Conservation (phyloP, 1,140 invertebrate species). For the Zelostemma sp. region DNA sequence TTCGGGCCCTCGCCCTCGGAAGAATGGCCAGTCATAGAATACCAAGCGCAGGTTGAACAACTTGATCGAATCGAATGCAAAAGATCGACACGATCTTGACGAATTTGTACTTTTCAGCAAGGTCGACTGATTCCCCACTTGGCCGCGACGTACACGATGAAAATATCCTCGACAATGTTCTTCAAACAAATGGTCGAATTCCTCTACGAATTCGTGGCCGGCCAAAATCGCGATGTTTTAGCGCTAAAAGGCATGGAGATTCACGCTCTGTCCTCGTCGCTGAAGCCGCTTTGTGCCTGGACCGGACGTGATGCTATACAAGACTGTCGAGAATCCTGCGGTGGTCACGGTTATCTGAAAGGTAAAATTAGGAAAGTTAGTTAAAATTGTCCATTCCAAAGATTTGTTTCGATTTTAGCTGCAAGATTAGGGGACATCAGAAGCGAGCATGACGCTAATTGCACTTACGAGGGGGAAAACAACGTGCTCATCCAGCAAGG, state of each 20-base stretch:
- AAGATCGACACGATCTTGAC: background rate
- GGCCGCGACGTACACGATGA: slow-evolving; percentile 84
- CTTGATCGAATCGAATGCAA: background rate
- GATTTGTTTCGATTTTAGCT: background rate
- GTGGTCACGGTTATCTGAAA: slow-evolving; percentile 85
- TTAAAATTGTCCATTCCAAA: too few species aligned
- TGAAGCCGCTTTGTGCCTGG: slow-evolving; percentile 91
- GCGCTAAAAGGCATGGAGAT: slow-evolving; percentile 78
- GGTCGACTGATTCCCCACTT: slow-evolving; percentile 91
- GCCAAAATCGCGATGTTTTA: slow-evolving; percentile 45
- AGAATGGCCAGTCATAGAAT: slow-evolving; percentile 90
- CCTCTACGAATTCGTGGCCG: slow-evolving; percentile 41
- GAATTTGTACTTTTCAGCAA: slow-evolving; percentile 76
- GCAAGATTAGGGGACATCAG: slow-evolving; percentile 69
- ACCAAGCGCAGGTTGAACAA: slow-evolving; percentile 82
- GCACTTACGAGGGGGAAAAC: slow-evolving; percentile 97
- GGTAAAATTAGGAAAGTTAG: too few species aligned
- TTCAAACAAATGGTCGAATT: slow-evolving; percentile 45
- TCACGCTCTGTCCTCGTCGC: slow-evolving; percentile 89
- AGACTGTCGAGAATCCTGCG: slow-evolving; percentile 92
- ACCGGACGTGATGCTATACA: slow-evolving; percentile 86
- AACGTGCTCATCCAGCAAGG: slow-evolving; percentile 95
- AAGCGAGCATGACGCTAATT: slow-evolving; percentile 91
- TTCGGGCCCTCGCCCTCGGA: slow-evolving; percentile 80
- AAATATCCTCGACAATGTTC: slow-evolving; percentile 77